Percentiles rank a stretch among this genome's conserved stretches.
These are phyloP conservation scores for Nothoprocta perdicaria DNA, from an alignment of 2,113 vertebrate species.

Conservation along the genomic window DNA sequence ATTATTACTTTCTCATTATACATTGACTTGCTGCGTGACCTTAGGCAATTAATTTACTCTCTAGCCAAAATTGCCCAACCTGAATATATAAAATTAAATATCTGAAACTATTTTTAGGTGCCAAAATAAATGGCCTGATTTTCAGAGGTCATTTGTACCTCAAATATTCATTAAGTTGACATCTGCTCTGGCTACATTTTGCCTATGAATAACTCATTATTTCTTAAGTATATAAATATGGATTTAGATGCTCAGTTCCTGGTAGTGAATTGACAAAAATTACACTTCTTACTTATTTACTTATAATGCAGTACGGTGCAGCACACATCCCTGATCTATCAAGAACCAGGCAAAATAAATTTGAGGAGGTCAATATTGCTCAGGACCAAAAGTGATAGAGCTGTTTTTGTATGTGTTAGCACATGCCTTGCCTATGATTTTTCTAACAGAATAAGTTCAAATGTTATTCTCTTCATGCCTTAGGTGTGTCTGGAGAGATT, in stretches of 20 bases:
- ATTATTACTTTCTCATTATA: conserved; percentile 76
- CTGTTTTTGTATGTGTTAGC: neutral
- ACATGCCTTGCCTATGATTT: neutral
- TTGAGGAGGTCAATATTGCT: neutral
- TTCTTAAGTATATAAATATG: neutral
- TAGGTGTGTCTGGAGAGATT: neutral
- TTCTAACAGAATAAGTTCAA: neutral
- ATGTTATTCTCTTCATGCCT: neutral
- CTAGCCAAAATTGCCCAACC: conserved; percentile 66
- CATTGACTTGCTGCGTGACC: conserved; percentile 65
- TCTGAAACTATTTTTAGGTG: conserved; percentile 56
- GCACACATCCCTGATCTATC: neutral
- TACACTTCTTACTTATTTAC: neutral
- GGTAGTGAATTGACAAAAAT: neutral
- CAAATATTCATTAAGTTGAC: conserved; percentile 60
- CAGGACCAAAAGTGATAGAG: neutral
- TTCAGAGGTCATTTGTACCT: conserved; percentile 58
- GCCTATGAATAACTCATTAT: conserved; percentile 36
- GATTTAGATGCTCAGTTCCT: conserved; percentile 28
- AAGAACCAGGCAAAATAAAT: neutral
- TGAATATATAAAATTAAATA: conserved; percentile 71
- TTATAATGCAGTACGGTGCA: fast-evolving
- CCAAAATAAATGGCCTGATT: conserved; percentile 59
- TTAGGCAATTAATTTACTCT: conserved; percentile 75
- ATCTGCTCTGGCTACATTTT: conserved; percentile 31